These are phyloP conservation scores for Meloidogyne floridensis DNA, from an alignment of 1,140 invertebrate species.

Conservation along the genomic window DNA sequence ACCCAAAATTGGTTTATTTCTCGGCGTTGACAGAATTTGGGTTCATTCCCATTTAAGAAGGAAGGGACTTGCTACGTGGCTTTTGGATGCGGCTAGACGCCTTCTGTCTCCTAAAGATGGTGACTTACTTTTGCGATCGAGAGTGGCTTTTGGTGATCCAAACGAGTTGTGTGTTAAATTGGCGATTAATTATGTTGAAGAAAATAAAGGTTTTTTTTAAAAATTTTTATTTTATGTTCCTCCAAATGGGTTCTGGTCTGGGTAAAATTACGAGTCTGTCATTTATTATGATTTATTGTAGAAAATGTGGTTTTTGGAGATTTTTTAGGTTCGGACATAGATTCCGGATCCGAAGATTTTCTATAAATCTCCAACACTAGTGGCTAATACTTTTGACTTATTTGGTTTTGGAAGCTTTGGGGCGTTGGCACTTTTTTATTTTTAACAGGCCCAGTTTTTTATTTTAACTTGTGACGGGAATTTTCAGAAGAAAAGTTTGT, in stretches of 20 bases:
- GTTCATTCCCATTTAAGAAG: slow-evolving; percentile 45
- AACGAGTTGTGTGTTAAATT: slow-evolving; percentile 40
- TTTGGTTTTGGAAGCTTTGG: too few relatives aligned
- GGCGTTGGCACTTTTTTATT: too few relatives aligned
- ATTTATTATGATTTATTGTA: too few relatives aligned
- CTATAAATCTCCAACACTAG: too few relatives aligned
- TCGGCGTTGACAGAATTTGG: slow-evolving; percentile 55
- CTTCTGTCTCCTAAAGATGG: slow-evolving; percentile 6
- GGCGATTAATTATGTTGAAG: slow-evolving; percentile 33
- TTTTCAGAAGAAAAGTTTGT: background rate
- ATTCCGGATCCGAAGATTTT: background rate
- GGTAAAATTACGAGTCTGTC: too few relatives aligned
- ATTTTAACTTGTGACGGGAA: background rate
- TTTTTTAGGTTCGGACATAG: too few relatives aligned
- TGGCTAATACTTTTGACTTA: too few relatives aligned
- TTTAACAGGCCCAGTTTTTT: too few relatives aligned
- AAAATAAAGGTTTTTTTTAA: slow-evolving; percentile 31
- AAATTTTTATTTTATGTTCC: background rate
- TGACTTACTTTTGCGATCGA: slow-evolving; percentile 19
- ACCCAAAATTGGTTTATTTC: slow-evolving; percentile 35
- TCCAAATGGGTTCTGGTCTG: too few relatives aligned
- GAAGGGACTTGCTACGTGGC: slow-evolving; percentile 37
- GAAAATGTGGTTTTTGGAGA: too few relatives aligned
- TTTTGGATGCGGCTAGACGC: slow-evolving; percentile 41
- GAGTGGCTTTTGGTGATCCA: slow-evolving; percentile 46